These are phyloP conservation scores for Acyrthosiphon pisum DNA, from an alignment of 1,140 invertebrate species.

Conservation along the genomic window DNA sequence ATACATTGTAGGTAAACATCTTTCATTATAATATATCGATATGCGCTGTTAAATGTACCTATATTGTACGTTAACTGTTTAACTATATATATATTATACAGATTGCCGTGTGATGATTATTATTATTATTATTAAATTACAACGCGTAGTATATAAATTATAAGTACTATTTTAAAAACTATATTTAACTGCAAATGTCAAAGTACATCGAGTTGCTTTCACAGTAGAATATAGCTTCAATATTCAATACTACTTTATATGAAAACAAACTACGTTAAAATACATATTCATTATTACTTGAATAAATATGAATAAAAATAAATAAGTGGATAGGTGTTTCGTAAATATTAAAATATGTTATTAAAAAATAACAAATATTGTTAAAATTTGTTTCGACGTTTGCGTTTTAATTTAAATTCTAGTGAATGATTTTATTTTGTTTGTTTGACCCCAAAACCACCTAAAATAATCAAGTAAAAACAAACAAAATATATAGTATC, in stretches of 20 bases:
- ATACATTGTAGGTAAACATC: background rate
- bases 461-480: background rate
- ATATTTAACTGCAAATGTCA: background rate
- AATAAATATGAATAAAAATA: background rate
- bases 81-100: background rate
- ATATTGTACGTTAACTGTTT: background rate
- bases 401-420: background rate
- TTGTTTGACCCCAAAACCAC: background rate
- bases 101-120: background rate
- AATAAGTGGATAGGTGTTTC: no score
- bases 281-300: background rate
- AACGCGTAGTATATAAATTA: background rate
- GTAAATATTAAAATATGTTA: no score
- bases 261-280: no score
- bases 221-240: background rate
- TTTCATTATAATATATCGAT: background rate
- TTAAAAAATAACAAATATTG: background rate
- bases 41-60: background rate
- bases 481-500: background rate
- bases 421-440: background rate
- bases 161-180: background rate
- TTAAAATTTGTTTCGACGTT: background rate
- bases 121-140: background rate
- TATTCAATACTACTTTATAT: background rate
- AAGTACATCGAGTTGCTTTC: background rate